Percentiles rank a stretch among this genome's conserved stretches.
These are phyloP conservation scores for Temnothorax curvispinosus DNA, from an alignment of 1,140 invertebrate species.

Conservation along the genomic window DNA sequence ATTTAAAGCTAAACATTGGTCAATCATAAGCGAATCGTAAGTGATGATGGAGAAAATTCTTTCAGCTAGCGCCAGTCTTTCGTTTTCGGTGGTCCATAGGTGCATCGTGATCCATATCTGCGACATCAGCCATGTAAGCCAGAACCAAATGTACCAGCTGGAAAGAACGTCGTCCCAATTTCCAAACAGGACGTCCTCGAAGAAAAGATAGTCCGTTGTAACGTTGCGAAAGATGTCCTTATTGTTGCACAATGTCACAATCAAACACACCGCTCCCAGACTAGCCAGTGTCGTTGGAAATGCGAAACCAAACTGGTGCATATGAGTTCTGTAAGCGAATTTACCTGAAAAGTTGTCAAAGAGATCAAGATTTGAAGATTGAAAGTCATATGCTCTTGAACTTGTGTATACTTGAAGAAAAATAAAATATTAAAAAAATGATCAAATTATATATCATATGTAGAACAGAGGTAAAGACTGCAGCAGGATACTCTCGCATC, in stretches of 20 bases:
- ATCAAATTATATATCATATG: not conserved
- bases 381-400: not conserved
- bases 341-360: conserved; percentile 86
- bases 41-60: conserved; percentile 93
- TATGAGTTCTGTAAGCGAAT: conserved; percentile 94
- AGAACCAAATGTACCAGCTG: conserved; percentile 89
- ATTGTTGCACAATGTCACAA: conserved; percentile 87
- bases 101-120: conserved; percentile 94
- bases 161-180: conserved; percentile 86
- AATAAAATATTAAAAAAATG: not conserved
- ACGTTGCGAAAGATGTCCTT: conserved; percentile 86
- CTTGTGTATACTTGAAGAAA: not conserved
- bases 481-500: too few species aligned
- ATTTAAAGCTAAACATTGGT: conserved; percentile 95
- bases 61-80: conserved; percentile 92
- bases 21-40: conserved; percentile 93
- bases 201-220: conserved; percentile 89
- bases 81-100: conserved; percentile 92
- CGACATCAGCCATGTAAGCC: conserved; percentile 91
- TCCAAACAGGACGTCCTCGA: conserved; percentile 86
- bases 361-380: not conserved
- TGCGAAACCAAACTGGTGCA: conserved; percentile 93
- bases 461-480: too few species aligned
- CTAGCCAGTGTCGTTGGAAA: conserved; percentile 91
- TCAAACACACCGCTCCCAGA: conserved; percentile 89